Evolutionary conservation across 2,113 vertebrate genomes (phyloP), one percentile per base, ranked within the genome.

Genomic region (Lagopus leucura): DNA sequence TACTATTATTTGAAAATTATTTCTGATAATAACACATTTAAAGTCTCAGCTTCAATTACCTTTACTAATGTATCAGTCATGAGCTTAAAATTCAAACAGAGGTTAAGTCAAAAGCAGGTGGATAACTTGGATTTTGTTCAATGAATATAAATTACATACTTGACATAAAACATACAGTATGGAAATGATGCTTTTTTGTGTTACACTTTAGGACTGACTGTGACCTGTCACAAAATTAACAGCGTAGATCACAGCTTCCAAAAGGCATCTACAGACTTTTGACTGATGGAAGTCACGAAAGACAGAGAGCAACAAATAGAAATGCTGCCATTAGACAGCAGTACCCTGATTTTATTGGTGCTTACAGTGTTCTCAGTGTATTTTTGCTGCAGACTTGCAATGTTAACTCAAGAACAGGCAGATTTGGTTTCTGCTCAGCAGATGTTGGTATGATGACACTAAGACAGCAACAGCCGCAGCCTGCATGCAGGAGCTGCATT

Each of bases 71-170:
- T 86, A 94, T 90, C 91, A 90, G 88, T 75, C 94, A 93, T 57
- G 55, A 97, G 96, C 85, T 95, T 94, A 95, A 91, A 92, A 94
- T 95, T 94, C 93, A 91, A 93, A 92, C 89, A 88, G 72, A 93
- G 79, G 89, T 94, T 94, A 95, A 95, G 82, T 92, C 88, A 94
- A 96, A 96, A 91, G 93, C 90, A 97, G 80, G 80, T 90, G 80
- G 36, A 92, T 91, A 80, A 48, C 48, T 86, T 88, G 86, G 90
- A 86, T 90, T 95, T 90, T 94, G 65, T 69, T 94, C 75, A 86
- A 90, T 90, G 88, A 95, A 91, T 94, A 92, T 88, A 94, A 94
- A 95, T 86, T 72, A 70, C 79, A 43, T 6, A 34, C 69, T 90
- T 3, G 1, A 61, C 40, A 75, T 52, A 81, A 94, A 92, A 78